Base-by-base conservation (phyloP, 2,888 invertebrate genomes). In the Synergus itoensis region DNA sequence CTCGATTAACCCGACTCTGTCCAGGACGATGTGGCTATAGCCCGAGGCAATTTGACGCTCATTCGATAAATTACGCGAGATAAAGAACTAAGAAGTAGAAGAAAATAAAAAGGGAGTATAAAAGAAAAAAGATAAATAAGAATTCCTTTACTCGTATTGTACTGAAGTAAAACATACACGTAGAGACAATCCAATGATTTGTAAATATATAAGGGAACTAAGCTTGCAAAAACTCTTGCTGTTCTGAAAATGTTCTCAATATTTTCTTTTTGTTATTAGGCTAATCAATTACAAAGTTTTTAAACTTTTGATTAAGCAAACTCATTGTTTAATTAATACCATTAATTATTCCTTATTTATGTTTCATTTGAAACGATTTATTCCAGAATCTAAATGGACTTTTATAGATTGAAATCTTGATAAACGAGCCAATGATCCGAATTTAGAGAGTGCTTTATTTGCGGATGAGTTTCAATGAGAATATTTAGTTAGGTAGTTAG, bases 21-120 rank as follows among this genome's bases (percentile, higher is more conserved):
- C 41, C 65, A 40, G 21, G 62, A 62, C 73, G 48, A 73, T 73
- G 73, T 53, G 73, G 48, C 73, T 73, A 73, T 73, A 36, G 73
- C 73, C 53, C 53, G 14, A 28, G 73, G 73, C 73, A 73, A 53
- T 73, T 73, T 73, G 53, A 73, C 73, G 73, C 73, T 73, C 53
- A 36, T 73, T 73, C 73, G 73, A 53, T 73, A 73, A 69, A 77
- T 63, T 28, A 43, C n/a, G 57, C 57, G 76, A 78, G 36, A 80
- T 41, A 28, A 21, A 64, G 40, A 48, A 63, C 40, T 12, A 64
- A 78, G 63, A 76, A 28, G 43, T 18, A 14, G 40, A 62, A 14
- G 45, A 9, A 48, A 76, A 28, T 28, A 73, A 60, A n/a, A 57
- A 40, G 62, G 9, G 65, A 76, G 64, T 8, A 36, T 36, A 76